Base-by-base conservation (phyloP, 2,797 vertebrate genomes). In the Amazonetta brasiliensis region DNA sequence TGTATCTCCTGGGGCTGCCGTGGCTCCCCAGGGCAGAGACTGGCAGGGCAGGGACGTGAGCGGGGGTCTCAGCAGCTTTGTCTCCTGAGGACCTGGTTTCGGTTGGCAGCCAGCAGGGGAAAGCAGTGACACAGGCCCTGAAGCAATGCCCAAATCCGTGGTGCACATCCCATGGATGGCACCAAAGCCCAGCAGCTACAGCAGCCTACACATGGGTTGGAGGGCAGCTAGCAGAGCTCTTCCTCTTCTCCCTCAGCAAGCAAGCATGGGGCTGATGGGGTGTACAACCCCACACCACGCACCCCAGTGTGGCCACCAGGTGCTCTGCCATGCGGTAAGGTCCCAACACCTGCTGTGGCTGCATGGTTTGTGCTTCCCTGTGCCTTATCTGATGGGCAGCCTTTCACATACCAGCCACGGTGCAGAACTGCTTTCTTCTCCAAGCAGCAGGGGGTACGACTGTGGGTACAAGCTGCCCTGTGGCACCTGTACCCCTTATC, bases 341-440 rank as follows among this genome's bases (percentile, higher is more conserved):
- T 8, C 9, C 59, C 1, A 3, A 50, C 56, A 25, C 28, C 54
- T 87, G 41, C 60, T 78, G 89, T 89, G 89, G 59, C 86, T 21
- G 9, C 0, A 30, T 1, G 0, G 20, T 26, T 56, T 2, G 33
- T 37, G 2, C 54, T 43, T 88, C 18, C 44, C 30, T 7, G 31
- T 66, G 30, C 9, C 78, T 86, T 84, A 60, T 83, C 89, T 84
- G 63, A 77, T 48, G 43, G 46, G 85, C 94, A 55, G 33, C 33
- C 21, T 85, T 78, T 14, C n/a, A 18, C 1, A 0, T 13, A 6
- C 71, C 39, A 79, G 39, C 30, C 60, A 89, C 69, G 25, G n/a
- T 66, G 52, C 35, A 56, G 44, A 78, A 7, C 50, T 66, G 35
- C n/a, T 90, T 84, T 46, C 52, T 55, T n/a, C 25, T 58, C 30